phyloP scores from a whole-genome alignment of 2,113 vertebrate genomes.

The Mugil cephalus region DNA sequence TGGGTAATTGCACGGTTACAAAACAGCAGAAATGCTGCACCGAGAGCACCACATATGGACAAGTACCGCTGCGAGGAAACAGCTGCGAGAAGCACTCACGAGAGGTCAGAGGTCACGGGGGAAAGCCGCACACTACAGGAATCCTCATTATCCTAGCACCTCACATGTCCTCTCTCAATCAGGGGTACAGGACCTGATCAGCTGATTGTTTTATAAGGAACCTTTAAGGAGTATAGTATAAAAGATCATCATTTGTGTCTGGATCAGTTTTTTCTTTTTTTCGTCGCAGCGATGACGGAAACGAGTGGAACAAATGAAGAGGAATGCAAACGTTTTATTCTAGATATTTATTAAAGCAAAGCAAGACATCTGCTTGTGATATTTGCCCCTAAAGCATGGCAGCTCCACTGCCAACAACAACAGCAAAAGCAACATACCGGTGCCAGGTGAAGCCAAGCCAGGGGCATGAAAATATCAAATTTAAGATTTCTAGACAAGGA shows the following conservation, averaged over 20 bases:
- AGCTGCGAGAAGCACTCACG: slow-evolving; percentile 42
- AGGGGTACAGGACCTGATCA: too few species aligned
- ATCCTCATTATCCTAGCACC: slow-evolving; percentile 11
- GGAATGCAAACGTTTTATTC: background rate
- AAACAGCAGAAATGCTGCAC: slow-evolving; percentile 10
- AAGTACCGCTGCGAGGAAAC: slow-evolving; percentile 33
- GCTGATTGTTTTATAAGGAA: background rate
- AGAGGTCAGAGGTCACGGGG: slow-evolving; percentile 41
- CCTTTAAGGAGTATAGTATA: too few species aligned
- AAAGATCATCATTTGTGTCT: too few species aligned
- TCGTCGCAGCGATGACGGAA: background rate
- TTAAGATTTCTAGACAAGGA: background rate
- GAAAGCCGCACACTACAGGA: background rate
- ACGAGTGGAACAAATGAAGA: background rate
- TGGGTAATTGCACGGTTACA: background rate
- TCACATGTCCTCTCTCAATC: background rate
- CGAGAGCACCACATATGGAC: slow-evolving; percentile 42
- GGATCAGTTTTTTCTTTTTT: too few species aligned
- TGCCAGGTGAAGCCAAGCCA: background rate
- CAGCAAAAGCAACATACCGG: background rate
- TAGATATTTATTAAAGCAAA: slow-evolving; percentile 7
- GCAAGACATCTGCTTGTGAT: background rate
- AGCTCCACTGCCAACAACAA: background rate
- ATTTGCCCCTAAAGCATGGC: slow-evolving; percentile 1
- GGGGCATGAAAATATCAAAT: slow-evolving; percentile 6